Percentiles rank a stretch among this genome's conserved stretches.
Conservation (phyloP, 2,797 vertebrate species). For the Columba guinea region DNA sequence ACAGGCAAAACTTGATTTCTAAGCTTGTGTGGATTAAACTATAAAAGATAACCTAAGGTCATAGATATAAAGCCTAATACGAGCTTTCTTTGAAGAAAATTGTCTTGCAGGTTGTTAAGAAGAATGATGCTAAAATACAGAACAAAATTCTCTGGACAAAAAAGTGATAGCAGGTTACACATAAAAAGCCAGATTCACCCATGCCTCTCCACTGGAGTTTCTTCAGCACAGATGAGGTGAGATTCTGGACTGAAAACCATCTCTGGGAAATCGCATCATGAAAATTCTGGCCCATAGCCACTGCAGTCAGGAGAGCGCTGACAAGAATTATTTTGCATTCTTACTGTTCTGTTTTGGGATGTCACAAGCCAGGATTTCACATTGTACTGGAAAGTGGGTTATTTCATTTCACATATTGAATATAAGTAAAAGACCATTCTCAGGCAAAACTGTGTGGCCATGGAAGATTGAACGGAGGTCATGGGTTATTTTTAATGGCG, state of each 20-base stretch:
- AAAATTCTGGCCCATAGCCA: neutral
- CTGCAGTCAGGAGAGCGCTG: neutral
- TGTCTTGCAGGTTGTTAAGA: constrained; percentile 37
- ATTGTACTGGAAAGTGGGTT: neutral
- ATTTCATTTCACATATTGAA: neutral
- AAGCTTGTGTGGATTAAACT: constrained; percentile 40
- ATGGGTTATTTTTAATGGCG: neutral
- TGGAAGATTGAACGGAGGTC: neutral
- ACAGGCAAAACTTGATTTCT: constrained; percentile 50
- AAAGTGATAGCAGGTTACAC: constrained; percentile 8
- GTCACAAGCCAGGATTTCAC: neutral
- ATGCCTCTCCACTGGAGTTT: neutral
- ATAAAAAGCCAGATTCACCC: neutral
- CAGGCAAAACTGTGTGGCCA: neutral
- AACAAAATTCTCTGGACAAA: constrained; percentile 25
- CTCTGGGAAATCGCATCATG: constrained; percentile 13
- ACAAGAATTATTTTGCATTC: neutral
- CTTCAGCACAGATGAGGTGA: constrained; percentile 14
- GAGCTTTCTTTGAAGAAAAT: constrained; percentile 60
- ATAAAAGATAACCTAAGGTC: constrained; percentile 59
- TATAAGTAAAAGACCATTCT: neutral
- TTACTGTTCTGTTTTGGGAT: neutral
- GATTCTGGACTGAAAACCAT: constrained; percentile 10
- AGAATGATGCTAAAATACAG: constrained; percentile 52
- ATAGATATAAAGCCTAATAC: constrained; percentile 49